Evolutionary conservation across 2,797 vertebrate genomes (phyloP), one percentile per base, ranked within the genome.

Genomic region (Muscicapa comitata): DNA sequence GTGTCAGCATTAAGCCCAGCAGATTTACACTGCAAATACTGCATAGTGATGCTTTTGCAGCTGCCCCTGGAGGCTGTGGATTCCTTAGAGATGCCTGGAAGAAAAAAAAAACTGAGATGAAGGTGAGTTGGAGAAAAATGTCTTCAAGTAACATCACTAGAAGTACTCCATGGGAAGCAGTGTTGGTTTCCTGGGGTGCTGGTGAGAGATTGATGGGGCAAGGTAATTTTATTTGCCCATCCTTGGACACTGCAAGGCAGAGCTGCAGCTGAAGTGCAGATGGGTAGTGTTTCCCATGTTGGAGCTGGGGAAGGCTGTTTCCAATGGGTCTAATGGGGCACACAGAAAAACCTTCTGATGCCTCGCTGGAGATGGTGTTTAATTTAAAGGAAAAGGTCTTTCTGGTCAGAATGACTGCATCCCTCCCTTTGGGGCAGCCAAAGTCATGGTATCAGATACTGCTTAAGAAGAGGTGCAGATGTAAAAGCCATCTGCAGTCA

Each of bases 401-500:
- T 89, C 81, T 90, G 66, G 47, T 94, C 78, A 94, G 90, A 95
- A 93, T 7, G 47, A 63, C 75, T 95, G 50, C 31, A 29, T 42
- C 62, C 50, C 71, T 82, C 66, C 90, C 63, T 26, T 86, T 72
- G 47, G 80, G 85, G 76, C 61, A 35, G 58, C 28, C 50, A 51
- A 51, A 51, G 28, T 29, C 50, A 31, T 86, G 97, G 97, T 97
- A 97, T 98, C 97, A 94, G 96, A 88, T 98, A 96, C 94, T 96
- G 89, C 94, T 97, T 98, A 97, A 97, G 97, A 98, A 97, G 97
- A 98, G 96, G 71, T 67, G 55, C 0, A 8, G 85, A 40, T 91
- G 63, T 74, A 84, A 92, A 94, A 97, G 90, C 97, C 98, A 98
- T 98, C 98, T 98, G 97, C 96, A 96, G 91, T 84, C 88, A 94